Percentiles rank a stretch among this genome's conserved stretches.
phyloP scores from a whole-genome alignment of 2,888 invertebrate species.

The Papilio gigon region DNA sequence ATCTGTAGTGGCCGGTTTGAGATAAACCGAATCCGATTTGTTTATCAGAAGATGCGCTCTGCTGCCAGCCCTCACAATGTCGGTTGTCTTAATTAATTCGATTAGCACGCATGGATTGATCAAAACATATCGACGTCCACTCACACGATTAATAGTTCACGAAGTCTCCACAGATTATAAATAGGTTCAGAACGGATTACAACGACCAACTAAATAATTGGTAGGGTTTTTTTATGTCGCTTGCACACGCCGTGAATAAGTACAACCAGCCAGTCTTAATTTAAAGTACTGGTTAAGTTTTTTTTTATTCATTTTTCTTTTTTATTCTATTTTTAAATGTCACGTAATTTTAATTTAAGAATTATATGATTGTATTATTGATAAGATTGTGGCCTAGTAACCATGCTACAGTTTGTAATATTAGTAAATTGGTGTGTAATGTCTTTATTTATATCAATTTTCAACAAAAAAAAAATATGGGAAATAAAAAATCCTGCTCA shows the following conservation, averaged over 20 bases:
- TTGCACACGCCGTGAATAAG: neutral
- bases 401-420: too few relatives aligned
- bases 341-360: too few relatives aligned
- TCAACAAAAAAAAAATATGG: too few relatives aligned
- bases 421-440: too few relatives aligned
- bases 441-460: too few relatives aligned
- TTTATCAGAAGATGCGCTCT: constrained; percentile 55
- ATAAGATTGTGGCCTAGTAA: too few relatives aligned
- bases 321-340: neutral
- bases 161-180: constrained; percentile 43
- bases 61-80: constrained; percentile 41
- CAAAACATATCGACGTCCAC: constrained; percentile 72
- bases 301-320: neutral
- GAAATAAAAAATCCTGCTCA: too few relatives aligned
- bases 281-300: neutral
- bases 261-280: constrained; percentile 17
- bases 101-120: constrained; percentile 77
- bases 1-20: constrained; percentile 43
- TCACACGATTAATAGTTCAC: constrained; percentile 55
- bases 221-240: constrained; percentile 7
- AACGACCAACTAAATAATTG: constrained; percentile 21
- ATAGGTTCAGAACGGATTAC: constrained; percentile 31
- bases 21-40: constrained; percentile 45
- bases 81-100: constrained; percentile 71
- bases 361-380: too few relatives aligned